These are phyloP conservation scores for Melitaea cinxia DNA, from an alignment of 1,140 invertebrate genomes.

Conservation along the genomic window DNA sequence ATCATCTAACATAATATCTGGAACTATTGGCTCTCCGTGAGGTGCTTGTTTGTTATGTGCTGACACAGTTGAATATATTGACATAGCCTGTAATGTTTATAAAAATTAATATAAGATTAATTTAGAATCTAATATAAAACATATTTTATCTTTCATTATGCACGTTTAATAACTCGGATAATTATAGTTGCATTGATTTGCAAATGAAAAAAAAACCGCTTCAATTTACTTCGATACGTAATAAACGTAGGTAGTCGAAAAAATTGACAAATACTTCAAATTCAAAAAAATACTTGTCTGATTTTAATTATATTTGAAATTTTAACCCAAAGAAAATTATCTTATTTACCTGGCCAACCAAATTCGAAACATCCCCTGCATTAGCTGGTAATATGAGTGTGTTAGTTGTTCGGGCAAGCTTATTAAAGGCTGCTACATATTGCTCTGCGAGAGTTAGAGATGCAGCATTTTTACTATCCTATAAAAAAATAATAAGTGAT, in stretches of 20 bases:
- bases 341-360: conserved; percentile 94
- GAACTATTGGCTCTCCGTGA: conserved; percentile 47
- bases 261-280: no score
- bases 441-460: conserved; percentile 96
- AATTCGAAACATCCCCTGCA: conserved; percentile 90
- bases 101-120: background rate
- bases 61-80: conserved; percentile 86
- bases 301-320: no score
- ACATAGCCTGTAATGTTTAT: conserved; percentile 83
- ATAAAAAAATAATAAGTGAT: conserved; percentile 29
- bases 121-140: no score
- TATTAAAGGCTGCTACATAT: conserved; percentile 96
- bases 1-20: conserved; percentile 57
- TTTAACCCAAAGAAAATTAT: no score
- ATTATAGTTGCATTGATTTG: no score
- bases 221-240: no score
- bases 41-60: conserved; percentile 58
- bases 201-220: no score
- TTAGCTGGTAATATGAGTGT: conserved; percentile 97
- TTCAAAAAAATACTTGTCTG: no score
- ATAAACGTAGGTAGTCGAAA: no score
- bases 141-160: no score
- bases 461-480: conserved; percentile 93
- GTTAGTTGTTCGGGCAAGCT: conserved; percentile 96
- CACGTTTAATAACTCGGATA: no score